A percentile compares a stretch with the other conserved stretches of the same genome.
phyloP scores from a whole-genome alignment of 2,888 invertebrate species.

The Sinhomidia bicolor region DNA sequence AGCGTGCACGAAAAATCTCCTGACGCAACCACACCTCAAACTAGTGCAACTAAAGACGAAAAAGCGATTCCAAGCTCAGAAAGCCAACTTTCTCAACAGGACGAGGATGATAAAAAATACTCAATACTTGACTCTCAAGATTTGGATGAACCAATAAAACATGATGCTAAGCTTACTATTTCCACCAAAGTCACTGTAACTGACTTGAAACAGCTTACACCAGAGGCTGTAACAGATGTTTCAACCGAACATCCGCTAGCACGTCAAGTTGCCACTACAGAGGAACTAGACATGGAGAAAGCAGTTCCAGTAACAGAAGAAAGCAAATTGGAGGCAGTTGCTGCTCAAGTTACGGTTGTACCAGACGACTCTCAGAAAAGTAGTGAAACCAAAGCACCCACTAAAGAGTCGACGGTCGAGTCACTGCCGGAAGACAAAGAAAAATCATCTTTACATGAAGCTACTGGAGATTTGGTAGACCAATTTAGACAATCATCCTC shows the following conservation, averaged over 20 bases:
- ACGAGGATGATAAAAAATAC: too few relatives aligned
- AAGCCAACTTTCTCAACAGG: too few relatives aligned
- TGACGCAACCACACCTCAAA: too few relatives aligned
- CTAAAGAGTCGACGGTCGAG: neutral
- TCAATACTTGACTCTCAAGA: too few relatives aligned
- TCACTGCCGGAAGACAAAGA: neutral
- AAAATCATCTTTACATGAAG: neutral
- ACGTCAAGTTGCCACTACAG: slow-evolving; percentile 24
- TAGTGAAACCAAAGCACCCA: neutral
- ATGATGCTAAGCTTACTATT: neutral
- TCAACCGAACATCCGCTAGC: slow-evolving; percentile 21
- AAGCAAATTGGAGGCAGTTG: neutral
- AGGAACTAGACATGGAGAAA: slow-evolving; percentile 30
- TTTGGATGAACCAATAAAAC: neutral
- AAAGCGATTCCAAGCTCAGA: too few relatives aligned
- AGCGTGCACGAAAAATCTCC: too few relatives aligned
- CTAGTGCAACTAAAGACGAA: too few relatives aligned
- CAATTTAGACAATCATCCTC: neutral
- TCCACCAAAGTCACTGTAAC: neutral
- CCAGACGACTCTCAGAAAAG: neutral
- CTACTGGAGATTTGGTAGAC: neutral
- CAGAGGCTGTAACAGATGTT: neutral
- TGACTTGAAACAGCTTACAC: neutral
- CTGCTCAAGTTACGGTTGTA: slow-evolving; percentile 11
- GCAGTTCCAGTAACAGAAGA: neutral